A percentile compares a stretch with the other conserved stretches of the same genome.
These are phyloP conservation scores for Garra rufa DNA, from an alignment of 2,113 vertebrate genomes.

Conservation along the genomic window DNA sequence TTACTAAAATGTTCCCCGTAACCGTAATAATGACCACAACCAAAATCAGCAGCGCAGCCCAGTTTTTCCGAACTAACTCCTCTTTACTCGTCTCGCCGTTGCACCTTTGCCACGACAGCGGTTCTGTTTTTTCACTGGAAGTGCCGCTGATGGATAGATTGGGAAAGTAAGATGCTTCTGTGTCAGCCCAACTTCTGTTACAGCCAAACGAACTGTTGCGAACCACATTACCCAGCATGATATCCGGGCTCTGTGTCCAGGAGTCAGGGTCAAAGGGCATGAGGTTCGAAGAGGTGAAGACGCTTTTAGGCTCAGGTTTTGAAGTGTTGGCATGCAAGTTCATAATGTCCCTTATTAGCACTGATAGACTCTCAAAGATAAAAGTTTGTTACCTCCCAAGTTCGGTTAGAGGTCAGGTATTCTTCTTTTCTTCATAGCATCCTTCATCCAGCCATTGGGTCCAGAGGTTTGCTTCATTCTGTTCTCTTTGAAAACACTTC, in stretches of 20 bases:
- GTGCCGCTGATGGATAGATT: conserved; percentile 59
- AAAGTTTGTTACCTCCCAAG: conserved; percentile 36
- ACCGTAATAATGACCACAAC: conserved; percentile 88
- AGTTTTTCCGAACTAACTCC: conserved; percentile 82
- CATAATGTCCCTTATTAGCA: conserved; percentile 57
- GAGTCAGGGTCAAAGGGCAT: conserved; percentile 51
- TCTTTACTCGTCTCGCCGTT: conserved; percentile 58
- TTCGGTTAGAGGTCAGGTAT: not conserved
- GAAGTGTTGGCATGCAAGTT: conserved; percentile 66
- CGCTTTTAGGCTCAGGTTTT: conserved; percentile 52
- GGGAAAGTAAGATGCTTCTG: not conserved
- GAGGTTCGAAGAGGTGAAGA: conserved; percentile 25
- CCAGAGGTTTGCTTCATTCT: conserved; percentile 17
- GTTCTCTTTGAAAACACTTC: conserved; percentile 5
- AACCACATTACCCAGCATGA: conserved; percentile 19
- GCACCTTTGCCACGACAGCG: conserved; percentile 66
- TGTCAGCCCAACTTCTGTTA: conserved; percentile 25
- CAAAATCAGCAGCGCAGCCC: conserved; percentile 87
- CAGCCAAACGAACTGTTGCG: conserved; percentile 59
- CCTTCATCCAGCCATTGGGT: not conserved
- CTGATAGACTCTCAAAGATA: not conserved
- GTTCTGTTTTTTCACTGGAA: conserved; percentile 37
- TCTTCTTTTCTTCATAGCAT: conserved; percentile 2
- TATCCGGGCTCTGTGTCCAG: conserved; percentile 45
- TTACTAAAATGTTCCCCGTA: conserved; percentile 94